A percentile compares a stretch with the other conserved stretches of the same genome.
Conservation (phyloP, 1,140 invertebrate species). For the Bradynema listronoti region DNA sequence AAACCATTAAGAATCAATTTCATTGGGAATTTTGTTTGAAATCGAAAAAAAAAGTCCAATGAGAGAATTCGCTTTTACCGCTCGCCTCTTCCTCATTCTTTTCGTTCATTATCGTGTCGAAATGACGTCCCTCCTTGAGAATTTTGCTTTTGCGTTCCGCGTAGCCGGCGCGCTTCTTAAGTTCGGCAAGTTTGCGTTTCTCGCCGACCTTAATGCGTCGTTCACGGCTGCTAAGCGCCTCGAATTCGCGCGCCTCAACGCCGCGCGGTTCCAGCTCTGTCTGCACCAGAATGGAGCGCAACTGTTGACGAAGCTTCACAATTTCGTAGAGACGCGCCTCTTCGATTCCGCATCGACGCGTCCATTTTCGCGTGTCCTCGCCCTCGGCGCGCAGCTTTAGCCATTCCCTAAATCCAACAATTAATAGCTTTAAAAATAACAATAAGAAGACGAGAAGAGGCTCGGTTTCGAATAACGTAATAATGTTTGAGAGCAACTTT, state of each 20-base stretch:
- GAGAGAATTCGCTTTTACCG: too few relatives aligned
- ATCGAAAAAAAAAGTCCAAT: too few relatives aligned
- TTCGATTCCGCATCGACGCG: conserved; percentile 32
- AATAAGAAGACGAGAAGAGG: neutral
- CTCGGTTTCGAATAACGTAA: too few relatives aligned
- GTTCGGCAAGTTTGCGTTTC: conserved; percentile 27
- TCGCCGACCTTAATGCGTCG: conserved; percentile 35
- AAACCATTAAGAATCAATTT: too few relatives aligned
- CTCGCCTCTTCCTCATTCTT: conserved; percentile 6
- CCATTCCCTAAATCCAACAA: conserved; percentile 27
- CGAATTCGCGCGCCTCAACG: conserved; percentile 22
- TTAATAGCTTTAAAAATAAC: neutral
- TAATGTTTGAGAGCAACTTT: too few relatives aligned
- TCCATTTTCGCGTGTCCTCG: conserved; percentile 38
- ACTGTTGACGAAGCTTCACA: conserved; percentile 31
- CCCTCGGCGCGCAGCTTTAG: conserved; percentile 17
- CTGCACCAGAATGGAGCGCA: conserved; percentile 32
- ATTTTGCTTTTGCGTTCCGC: conserved; percentile 20
- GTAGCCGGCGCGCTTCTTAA: conserved; percentile 35
- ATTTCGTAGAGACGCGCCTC: conserved; percentile 40
- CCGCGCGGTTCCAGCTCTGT: conserved; percentile 23
- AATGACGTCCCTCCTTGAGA: conserved; percentile 32
- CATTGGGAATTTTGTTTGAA: too few relatives aligned
- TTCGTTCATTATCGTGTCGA: conserved; percentile 36
- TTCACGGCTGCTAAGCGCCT: conserved; percentile 29